phyloP scores from a whole-genome alignment of 2,113 vertebrate species.

The Scomber japonicus region DNA sequence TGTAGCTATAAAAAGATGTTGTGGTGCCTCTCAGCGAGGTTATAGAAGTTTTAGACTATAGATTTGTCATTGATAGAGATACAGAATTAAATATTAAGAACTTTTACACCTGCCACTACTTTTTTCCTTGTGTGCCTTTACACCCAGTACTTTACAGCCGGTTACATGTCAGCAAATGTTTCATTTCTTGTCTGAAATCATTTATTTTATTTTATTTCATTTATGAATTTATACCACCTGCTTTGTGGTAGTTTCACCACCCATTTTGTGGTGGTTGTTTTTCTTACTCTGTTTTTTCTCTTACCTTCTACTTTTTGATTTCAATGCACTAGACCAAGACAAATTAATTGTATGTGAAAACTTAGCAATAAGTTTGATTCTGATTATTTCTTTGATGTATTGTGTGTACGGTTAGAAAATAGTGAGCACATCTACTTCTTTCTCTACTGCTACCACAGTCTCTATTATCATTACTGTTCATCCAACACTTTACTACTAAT shows the following conservation, averaged over 20 bases:
- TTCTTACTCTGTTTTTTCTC: too few species aligned
- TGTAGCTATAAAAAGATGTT: conserved; percentile 53
- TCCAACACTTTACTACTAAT: neutral
- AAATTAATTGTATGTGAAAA: too few species aligned
- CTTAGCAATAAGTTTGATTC: too few species aligned
- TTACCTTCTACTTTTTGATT: too few species aligned
- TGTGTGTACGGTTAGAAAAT: neutral
- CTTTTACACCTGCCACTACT: neutral
- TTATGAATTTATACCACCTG: too few species aligned
- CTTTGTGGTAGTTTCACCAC: too few species aligned
- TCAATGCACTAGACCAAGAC: too few species aligned
- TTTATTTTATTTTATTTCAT: neutral
- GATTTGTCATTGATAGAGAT: conserved; percentile 11
- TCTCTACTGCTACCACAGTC: neutral
- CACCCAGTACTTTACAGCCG: too few species aligned
- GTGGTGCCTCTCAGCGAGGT: neutral
- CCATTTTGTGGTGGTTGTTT: too few species aligned
- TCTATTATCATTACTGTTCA: neutral
- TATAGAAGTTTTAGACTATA: conserved; percentile 9
- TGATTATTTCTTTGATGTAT: neutral
- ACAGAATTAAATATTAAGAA: conserved; percentile 10
- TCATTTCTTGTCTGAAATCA: neutral
- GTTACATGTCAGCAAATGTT: neutral
- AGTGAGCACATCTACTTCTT: neutral
- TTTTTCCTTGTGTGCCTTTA: neutral